Conservation (phyloP, 2,113 vertebrate species). For the Hippocampus mohnikei region DNA sequence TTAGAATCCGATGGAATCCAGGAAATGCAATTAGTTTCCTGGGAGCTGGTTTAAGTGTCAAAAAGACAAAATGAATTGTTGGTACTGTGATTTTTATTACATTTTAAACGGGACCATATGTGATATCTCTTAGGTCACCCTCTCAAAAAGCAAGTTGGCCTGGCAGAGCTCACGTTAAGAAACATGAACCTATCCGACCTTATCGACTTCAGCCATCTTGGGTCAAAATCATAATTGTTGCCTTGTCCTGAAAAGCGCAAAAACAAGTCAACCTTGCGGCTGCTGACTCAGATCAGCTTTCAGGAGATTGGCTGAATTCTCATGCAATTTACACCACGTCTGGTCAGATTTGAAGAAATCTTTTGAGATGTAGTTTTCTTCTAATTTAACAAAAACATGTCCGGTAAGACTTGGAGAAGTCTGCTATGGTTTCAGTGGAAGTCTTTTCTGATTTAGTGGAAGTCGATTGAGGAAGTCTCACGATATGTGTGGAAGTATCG, state of each 20-base stretch:
- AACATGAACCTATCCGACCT: neutral
- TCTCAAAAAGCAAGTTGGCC: neutral
- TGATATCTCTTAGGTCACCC: conserved; percentile 25
- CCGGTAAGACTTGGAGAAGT: no score
- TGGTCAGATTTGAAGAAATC: no score
- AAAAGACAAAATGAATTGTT: conserved; percentile 26
- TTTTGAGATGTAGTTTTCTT: no score
- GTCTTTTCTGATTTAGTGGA: no score
- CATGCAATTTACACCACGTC: no score
- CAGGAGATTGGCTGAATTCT: no score
- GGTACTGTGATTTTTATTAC: conserved; percentile 14
- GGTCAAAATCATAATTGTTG: neutral
- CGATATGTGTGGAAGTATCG: no score
- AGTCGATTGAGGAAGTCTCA: no score
- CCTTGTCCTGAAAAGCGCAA: neutral
- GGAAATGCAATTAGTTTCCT: conserved; percentile 43
- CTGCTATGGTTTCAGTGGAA: no score
- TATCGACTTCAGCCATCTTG: conserved; percentile 1
- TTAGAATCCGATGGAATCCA: conserved; percentile 29
- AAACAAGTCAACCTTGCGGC: neutral
- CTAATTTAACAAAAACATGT: no score
- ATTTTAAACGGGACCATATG: conserved; percentile 51
- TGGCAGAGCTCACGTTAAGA: neutral
- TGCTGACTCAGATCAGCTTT: neutral
- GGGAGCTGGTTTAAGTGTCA: conserved; percentile 32